Conservation (phyloP, 2,888 invertebrate genomes). For the Caenorhabditis afra region DNA sequence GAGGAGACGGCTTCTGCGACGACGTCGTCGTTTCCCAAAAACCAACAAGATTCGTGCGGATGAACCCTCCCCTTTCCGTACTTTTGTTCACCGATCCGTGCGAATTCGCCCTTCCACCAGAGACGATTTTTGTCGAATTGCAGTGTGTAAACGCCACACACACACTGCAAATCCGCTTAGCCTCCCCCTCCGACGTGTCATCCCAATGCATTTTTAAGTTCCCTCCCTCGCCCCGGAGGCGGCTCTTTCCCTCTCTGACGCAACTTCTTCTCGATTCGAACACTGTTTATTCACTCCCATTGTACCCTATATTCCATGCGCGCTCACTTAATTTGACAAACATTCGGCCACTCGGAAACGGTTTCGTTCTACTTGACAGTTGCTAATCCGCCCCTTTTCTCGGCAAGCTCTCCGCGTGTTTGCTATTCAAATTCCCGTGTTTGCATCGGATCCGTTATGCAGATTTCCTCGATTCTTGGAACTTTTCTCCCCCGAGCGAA, state of each 20-base stretch:
- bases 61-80: conserved; percentile 2
- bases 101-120: conserved; percentile 17
- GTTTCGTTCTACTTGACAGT: conserved; percentile 37
- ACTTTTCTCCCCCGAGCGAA: conserved; percentile 10
- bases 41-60: conserved; percentile 23
- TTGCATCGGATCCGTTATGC: conserved; percentile 40
- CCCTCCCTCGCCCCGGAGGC: neutral
- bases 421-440: conserved; percentile 41
- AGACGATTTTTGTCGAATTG: conserved; percentile 3
- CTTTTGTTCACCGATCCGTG: conserved; percentile 34
- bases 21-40: neutral
- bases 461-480: conserved; percentile 29
- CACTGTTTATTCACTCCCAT: conserved; percentile 17
- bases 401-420: conserved; percentile 40
- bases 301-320: conserved; percentile 13
- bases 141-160: conserved; percentile 8
- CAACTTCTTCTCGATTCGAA: neutral
- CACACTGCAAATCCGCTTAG: conserved; percentile 26
- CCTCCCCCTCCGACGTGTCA: neutral
- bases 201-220: conserved; percentile 34
- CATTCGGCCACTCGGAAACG: neutral
- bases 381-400: conserved; percentile 34
- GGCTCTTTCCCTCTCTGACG: conserved; percentile 16
- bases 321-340: conserved; percentile 44
- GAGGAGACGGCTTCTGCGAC: conserved; percentile 1